Conservation (phyloP, 1,140 invertebrate genomes). For the Eciton burchellii region DNA sequence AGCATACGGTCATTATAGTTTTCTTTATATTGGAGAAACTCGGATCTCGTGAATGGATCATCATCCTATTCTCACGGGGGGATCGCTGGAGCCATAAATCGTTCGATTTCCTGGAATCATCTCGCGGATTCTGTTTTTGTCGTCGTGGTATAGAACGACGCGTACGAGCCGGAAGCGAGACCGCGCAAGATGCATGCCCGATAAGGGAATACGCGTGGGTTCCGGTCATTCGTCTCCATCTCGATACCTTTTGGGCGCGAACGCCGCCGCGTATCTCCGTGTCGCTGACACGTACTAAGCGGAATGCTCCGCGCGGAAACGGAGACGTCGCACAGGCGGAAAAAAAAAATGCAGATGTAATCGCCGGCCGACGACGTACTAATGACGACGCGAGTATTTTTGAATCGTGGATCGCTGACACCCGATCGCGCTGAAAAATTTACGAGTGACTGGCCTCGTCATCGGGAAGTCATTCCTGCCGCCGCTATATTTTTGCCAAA, state of each 20-base stretch:
- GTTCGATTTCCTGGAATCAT: conserved; percentile 14
- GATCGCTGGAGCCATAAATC: conserved; percentile 10
- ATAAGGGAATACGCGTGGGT: conserved; percentile 63
- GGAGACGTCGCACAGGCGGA: conserved; percentile 61
- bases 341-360: conserved; percentile 57
- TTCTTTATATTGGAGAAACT: background rate
- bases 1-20: background rate
- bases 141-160: conserved; percentile 8
- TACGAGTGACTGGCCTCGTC: conserved; percentile 12
- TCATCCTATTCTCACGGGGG: background rate
- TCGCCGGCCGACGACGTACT: conserved; percentile 35
- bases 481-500: background rate
- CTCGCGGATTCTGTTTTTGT: conserved; percentile 26
- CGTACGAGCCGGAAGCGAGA: conserved; percentile 47
- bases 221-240: conserved; percentile 57
- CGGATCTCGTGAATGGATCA: background rate
- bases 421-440: conserved; percentile 31
- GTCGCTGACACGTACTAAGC: conserved; percentile 71
- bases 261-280: conserved; percentile 53
- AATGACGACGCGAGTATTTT: conserved; percentile 48
- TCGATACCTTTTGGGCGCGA: conserved; percentile 50
- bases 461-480: conserved; percentile 32
- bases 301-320: conserved; percentile 61
- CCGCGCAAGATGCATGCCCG: conserved; percentile 41
- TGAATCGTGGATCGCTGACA: conserved; percentile 29